phyloP scores from a whole-genome alignment of 1,140 invertebrate genomes.

The Uloborus diversus region DNA sequence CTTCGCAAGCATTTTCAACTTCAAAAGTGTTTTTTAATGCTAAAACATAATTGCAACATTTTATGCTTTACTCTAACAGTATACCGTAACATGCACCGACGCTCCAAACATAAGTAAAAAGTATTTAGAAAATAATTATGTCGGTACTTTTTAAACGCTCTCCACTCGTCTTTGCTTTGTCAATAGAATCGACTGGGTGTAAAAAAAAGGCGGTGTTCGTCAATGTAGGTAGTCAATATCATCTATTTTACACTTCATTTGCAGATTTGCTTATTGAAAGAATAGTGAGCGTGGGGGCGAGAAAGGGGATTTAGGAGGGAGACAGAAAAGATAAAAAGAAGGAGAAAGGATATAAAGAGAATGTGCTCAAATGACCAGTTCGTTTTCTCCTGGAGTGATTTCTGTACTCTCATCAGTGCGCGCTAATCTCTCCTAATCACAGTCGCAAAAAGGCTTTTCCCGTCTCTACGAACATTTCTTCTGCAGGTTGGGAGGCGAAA shows the following conservation, averaged over 20 bases:
- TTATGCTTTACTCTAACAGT: no score
- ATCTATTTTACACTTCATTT: constrained; percentile 39
- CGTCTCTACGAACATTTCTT: constrained; percentile 2
- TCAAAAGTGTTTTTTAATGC: no score
- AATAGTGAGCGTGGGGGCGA: background rate
- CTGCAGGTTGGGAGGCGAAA: background rate
- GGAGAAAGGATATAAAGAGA: constrained; percentile 15
- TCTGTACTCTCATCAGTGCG: constrained; percentile 31
- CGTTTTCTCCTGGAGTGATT: constrained; percentile 12
- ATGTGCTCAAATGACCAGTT: constrained; percentile 33
- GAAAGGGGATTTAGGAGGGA: background rate
- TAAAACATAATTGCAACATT: no score
- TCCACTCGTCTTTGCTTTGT: no score
- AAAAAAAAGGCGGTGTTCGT: no score
- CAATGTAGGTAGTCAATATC: constrained; percentile 16
- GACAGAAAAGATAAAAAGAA: background rate
- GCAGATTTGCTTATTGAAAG: constrained; percentile 21
- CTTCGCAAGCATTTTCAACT: no score
- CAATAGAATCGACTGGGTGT: no score
- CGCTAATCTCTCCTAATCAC: constrained; percentile 55
- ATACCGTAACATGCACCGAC: no score
- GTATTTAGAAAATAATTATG: no score
- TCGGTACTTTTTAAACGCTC: no score
- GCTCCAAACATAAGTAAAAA: no score
- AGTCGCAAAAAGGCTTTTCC: constrained; percentile 31